Evolutionary conservation across 1,140 invertebrate species (phyloP).

Genomic region (Ridgeia piscesae): DNA sequence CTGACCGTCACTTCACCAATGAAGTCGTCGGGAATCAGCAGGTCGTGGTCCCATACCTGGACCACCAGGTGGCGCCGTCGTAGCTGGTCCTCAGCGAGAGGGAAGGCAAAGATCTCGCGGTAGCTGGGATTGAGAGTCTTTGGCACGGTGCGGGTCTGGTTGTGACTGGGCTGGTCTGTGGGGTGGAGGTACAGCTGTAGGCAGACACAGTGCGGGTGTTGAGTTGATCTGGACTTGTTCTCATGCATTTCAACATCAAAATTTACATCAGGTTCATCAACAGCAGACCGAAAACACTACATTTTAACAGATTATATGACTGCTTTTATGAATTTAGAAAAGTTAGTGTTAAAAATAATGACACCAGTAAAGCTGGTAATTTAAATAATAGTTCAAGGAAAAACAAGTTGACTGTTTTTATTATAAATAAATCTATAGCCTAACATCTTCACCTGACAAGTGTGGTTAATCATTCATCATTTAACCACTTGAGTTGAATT

Average conservation of each 20-base stretch:
- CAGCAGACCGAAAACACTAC: no score
- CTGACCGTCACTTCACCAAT: conserved; percentile 45
- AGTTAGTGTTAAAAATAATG: no score
- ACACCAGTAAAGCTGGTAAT: background rate
- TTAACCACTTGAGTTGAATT: background rate
- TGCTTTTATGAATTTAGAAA: no score
- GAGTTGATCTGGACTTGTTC: no score
- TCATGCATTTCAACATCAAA: no score
- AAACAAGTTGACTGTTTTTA: background rate
- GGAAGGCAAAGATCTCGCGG: conserved; percentile 50
- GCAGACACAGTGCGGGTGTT: background rate
- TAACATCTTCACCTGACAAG: no score
- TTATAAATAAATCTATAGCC: background rate
- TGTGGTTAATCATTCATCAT: no score
- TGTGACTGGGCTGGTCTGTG: background rate
- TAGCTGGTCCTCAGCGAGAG: conserved; percentile 36
- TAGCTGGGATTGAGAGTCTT: conserved; percentile 42
- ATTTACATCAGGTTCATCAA: no score
- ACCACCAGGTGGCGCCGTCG: conserved; percentile 33
- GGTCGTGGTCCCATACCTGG: conserved; percentile 47
- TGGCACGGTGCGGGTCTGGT: background rate
- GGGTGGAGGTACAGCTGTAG: background rate
- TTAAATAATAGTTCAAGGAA: background rate
- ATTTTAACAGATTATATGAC: no score
- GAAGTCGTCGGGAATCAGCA: conserved; percentile 44